phyloP scores from a whole-genome alignment of 2,888 invertebrate species.

The Cyclophora albipunctata region DNA sequence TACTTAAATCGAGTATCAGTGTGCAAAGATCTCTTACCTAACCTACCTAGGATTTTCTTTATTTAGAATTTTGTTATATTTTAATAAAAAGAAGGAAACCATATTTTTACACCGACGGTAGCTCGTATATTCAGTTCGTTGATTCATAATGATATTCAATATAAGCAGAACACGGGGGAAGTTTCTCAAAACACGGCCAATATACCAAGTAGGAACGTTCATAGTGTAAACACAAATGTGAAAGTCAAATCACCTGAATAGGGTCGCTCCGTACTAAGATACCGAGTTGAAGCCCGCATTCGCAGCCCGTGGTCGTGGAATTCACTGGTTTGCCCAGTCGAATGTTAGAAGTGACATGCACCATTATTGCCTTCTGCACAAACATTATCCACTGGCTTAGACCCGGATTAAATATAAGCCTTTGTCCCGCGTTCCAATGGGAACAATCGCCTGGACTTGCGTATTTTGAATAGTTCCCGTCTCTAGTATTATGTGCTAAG shows the following conservation, averaged over 20 bases:
- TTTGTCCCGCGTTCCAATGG: constrained; percentile 25
- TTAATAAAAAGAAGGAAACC: too few relatives aligned
- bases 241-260: constrained; percentile 11
- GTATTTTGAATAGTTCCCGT: constrained; percentile 14
- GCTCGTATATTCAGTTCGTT: too few relatives aligned
- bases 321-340: constrained; percentile 57
- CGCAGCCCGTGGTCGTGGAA: constrained; percentile 17
- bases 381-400: constrained; percentile 53
- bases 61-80: too few relatives aligned
- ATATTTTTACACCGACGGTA: too few relatives aligned
- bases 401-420: constrained; percentile 14
- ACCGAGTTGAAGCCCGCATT: constrained; percentile 23
- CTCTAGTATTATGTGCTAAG: constrained; percentile 2
- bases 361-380: constrained; percentile 67
- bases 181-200: too few relatives aligned
- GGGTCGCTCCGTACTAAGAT: constrained; percentile 11
- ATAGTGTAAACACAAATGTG: constrained; percentile 6
- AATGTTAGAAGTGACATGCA: constrained; percentile 54
- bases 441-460: constrained; percentile 15
- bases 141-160: too few relatives aligned
- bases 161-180: too few relatives aligned
- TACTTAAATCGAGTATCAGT: too few relatives aligned
- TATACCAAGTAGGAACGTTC: neutral
- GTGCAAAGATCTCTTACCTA: too few relatives aligned
- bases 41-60: too few relatives aligned